These are phyloP conservation scores for Geodia barretti DNA, from an alignment of 37 sponge, comb jelly and placozoan species.

Conservation along the genomic window DNA sequence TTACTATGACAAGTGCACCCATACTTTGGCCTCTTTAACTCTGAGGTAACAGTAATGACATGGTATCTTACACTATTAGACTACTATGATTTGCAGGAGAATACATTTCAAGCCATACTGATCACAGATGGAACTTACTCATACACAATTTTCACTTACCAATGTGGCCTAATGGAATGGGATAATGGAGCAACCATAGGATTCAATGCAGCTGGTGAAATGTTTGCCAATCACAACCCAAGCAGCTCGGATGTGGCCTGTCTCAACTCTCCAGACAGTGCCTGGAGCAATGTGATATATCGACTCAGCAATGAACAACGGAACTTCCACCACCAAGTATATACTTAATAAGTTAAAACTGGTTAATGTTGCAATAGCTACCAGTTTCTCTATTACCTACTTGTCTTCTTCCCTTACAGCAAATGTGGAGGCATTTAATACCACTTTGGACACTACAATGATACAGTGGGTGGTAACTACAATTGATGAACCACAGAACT, in stretches of 20 bases:
- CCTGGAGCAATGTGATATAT: not conserved
- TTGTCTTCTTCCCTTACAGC: no score
- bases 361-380: not conserved
- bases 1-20: slow-evolving; percentile 48
- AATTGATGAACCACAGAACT: not conserved
- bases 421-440: not conserved
- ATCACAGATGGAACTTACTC: not conserved
- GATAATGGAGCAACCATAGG: not conserved
- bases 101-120: not conserved
- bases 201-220: not conserved
- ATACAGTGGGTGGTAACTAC: not conserved
- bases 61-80: no score
- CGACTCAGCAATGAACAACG: not conserved
- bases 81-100: not conserved
- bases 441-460: not conserved
- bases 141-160: not conserved
- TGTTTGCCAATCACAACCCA: not conserved
- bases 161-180: not conserved
- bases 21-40: not conserved
- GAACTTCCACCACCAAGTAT: not conserved
- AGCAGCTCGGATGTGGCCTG: not conserved
- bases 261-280: not conserved
- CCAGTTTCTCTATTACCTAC: no score
- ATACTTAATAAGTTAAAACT: not conserved
- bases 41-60: no score